These are phyloP conservation scores for Corydoras sp. DNA, from an alignment of 2,113 vertebrate species.

Conservation along the genomic window DNA sequence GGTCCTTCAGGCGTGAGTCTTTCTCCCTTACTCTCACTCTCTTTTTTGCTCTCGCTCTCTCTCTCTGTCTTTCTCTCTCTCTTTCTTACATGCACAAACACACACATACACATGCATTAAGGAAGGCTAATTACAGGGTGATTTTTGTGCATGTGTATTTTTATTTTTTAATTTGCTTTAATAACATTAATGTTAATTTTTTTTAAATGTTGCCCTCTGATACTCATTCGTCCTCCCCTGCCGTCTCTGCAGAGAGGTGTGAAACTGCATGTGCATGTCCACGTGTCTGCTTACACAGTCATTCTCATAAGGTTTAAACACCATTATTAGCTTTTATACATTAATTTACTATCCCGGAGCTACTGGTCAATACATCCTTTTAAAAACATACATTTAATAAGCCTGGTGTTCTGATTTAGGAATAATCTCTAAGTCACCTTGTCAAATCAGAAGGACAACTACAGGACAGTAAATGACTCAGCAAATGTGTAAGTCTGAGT, in stretches of 20 bases:
- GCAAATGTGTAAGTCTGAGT: conserved; percentile 24
- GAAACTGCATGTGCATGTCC: background rate
- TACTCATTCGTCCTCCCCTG: background rate
- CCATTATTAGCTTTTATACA: too few species aligned
- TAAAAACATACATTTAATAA: too few species aligned
- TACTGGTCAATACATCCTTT: too few species aligned
- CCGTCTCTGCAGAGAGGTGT: background rate
- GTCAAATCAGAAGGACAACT: background rate
- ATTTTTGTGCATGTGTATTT: too few species aligned
- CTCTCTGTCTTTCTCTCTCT: background rate
- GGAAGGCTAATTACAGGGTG: too few species aligned
- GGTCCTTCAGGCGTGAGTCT: conserved; percentile 1
- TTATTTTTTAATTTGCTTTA: too few species aligned
- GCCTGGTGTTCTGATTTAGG: too few species aligned
- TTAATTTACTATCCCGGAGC: too few species aligned
- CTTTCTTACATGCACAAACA: background rate
- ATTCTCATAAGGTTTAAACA: background rate
- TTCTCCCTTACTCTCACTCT: background rate
- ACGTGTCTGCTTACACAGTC: background rate
- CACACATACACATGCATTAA: too few species aligned
- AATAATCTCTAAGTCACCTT: too few species aligned
- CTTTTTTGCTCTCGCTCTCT: background rate
- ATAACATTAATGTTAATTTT: too few species aligned
- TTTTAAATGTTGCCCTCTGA: too few species aligned
- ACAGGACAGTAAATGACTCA: conserved; percentile 23